phyloP scores from a whole-genome alignment of 2,888 invertebrate genomes.

The Drosophila neonasuta region DNA sequence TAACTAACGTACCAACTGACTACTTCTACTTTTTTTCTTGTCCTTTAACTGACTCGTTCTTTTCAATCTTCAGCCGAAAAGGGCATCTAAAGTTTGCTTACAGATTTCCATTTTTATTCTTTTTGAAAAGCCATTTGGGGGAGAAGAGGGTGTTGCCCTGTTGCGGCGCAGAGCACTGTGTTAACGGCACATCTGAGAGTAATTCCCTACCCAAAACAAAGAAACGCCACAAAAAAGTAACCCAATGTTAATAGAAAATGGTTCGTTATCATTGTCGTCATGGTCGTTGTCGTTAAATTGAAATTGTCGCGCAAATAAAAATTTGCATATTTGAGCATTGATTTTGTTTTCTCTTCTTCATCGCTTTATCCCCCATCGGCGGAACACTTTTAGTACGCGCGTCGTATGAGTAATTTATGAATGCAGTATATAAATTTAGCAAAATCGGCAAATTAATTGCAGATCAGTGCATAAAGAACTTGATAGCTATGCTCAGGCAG shows the following conservation, averaged over 20 bases:
- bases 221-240: conserved; percentile 38
- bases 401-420: conserved; percentile 67
- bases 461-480: conserved; percentile 57
- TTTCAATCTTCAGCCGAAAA: conserved; percentile 38
- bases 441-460: conserved; percentile 61
- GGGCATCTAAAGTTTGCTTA: conserved; percentile 61
- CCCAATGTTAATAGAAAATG: conserved; percentile 72
- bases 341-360: conserved; percentile 45
- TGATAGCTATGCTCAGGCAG: conserved; percentile 31
- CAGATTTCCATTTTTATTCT: conserved; percentile 55
- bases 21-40: not conserved
- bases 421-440: conserved; percentile 66
- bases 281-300: conserved; percentile 73
- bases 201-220: conserved; percentile 65
- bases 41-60: not conserved
- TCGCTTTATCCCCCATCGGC: conserved; percentile 21
- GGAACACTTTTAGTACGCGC: conserved; percentile 47
- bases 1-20: conserved; percentile 19
- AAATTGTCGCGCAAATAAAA: conserved; percentile 80
- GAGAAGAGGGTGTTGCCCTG: conserved; percentile 14
- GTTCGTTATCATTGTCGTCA: conserved; percentile 45
- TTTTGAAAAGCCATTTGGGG: conserved; percentile 63
- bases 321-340: conserved; percentile 81
- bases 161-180: conserved; percentile 54
- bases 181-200: conserved; percentile 79